Percentiles rank a stretch among this genome's conserved stretches.
Conservation (phyloP, 2,113 vertebrate species). For the Dromiciops gliroides region DNA sequence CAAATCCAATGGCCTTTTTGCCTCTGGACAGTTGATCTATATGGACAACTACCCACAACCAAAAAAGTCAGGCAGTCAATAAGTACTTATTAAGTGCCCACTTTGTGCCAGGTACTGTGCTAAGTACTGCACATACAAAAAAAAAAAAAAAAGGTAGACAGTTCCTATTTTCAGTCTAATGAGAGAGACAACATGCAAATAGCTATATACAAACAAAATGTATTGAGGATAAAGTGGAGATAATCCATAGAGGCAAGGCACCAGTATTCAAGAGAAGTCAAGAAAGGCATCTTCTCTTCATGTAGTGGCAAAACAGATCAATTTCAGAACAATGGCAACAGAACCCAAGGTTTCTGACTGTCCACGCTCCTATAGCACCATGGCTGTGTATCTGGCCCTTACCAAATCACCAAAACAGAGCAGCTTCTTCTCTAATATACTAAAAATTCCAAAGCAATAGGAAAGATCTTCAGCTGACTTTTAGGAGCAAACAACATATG, state of each 20-base stretch:
- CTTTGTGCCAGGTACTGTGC: not conserved
- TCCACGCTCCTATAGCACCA: not conserved
- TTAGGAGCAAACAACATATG: slow-evolving; percentile 73
- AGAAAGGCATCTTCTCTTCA: not conserved
- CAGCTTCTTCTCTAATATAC: slow-evolving; percentile 61
- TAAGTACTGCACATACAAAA: not conserved
- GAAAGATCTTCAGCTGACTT: slow-evolving; percentile 71
- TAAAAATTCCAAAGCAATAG: slow-evolving; percentile 52
- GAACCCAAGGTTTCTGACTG: slow-evolving; percentile 22
- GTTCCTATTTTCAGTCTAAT: not conserved
- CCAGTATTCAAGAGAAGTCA: not conserved
- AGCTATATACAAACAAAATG: not conserved
- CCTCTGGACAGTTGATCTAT: not conserved
- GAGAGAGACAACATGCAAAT: not conserved
- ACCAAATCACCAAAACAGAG: slow-evolving; percentile 53
- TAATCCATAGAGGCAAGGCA: not conserved
- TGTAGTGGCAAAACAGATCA: not conserved
- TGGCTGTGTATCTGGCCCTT: slow-evolving; percentile 41
- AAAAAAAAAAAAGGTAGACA: not conserved
- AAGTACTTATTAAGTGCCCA: too few relatives aligned
- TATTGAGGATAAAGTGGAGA: not conserved
- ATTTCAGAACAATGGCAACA: slow-evolving; percentile 46
- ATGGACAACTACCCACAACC: not conserved
- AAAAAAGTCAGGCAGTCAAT: not conserved
- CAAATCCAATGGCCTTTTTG: not conserved